These are phyloP conservation scores for Pangasius krempfi DNA, from an alignment of 2,797 vertebrate species.

Conservation along the genomic window DNA sequence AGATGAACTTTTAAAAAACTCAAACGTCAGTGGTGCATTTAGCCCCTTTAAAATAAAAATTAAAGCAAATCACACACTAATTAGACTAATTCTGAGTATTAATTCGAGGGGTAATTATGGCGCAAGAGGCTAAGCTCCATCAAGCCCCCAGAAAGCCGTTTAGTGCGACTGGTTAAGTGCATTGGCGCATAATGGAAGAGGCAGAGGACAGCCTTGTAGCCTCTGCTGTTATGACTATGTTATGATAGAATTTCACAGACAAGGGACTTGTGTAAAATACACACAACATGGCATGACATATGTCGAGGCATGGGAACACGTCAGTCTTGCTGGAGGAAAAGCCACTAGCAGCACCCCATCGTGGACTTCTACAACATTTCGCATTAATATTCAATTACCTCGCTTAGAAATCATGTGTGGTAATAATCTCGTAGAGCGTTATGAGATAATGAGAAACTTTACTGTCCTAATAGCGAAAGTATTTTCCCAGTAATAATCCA, in stretches of 20 bases:
- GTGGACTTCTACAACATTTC: neutral
- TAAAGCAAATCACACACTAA: conserved; percentile 66
- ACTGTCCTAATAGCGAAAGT: neutral
- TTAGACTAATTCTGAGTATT: conserved; percentile 68
- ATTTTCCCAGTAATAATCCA: conserved; percentile 10
- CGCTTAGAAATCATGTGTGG: conserved; percentile 11
- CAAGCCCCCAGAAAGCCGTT: conserved; percentile 53
- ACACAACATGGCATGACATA: neutral
- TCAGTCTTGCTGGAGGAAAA: conserved; percentile 2
- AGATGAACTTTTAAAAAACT: conserved; percentile 60
- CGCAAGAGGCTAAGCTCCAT: conserved; percentile 62
- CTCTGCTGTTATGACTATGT: conserved; percentile 10
- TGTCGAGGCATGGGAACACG: neutral
- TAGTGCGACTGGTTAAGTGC: conserved; percentile 44
- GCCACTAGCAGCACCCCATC: neutral
- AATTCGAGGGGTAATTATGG: conserved; percentile 64
- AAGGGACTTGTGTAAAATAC: conserved; percentile 24
- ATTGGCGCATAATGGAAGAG: conserved; percentile 39
- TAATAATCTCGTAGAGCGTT: neutral
- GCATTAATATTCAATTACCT: conserved; percentile 20
- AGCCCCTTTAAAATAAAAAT: conserved; percentile 56
- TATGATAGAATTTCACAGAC: conserved; percentile 21
- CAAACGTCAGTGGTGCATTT: conserved; percentile 55
- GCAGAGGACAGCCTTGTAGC: conserved; percentile 30
- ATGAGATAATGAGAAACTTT: conserved; percentile 10